These are phyloP conservation scores for Silurus glanis DNA, from an alignment of 2,113 vertebrate genomes.

Conservation along the genomic window DNA sequence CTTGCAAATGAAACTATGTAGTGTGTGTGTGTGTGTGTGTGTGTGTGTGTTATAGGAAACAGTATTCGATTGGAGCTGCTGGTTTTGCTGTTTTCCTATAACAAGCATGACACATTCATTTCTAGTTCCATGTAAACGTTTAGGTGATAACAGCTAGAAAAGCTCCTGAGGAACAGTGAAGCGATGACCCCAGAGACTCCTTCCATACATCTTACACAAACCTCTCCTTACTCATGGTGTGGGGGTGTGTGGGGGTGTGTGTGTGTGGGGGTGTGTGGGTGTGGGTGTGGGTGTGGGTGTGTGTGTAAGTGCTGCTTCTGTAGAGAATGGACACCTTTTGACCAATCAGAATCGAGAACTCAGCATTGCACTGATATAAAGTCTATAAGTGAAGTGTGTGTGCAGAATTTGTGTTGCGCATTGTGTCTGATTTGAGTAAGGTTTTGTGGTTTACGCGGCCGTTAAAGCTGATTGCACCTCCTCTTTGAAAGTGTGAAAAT, in stretches of 20 bases:
- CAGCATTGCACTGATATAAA: background rate
- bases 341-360: background rate
- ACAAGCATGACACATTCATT: background rate
- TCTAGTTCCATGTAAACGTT: background rate
- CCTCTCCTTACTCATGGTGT: background rate
- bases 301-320: background rate
- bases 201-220: background rate
- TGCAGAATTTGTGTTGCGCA: background rate
- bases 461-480: background rate
- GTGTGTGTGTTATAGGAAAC: background rate
- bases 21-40: background rate
- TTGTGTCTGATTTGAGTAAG: background rate
- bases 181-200: background rate
- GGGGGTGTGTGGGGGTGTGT: too few relatives aligned
- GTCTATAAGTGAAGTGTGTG: background rate
- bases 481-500: slow-evolving; percentile 21
- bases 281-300: background rate
- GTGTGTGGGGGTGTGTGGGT: too few relatives aligned
- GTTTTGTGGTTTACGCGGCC: slow-evolving; percentile 6
- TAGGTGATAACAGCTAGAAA: background rate
- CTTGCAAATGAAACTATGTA: background rate
- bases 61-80: too few relatives aligned
- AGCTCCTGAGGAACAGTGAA: too few relatives aligned
- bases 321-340: background rate
- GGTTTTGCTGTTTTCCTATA: background rate